Evolutionary conservation across 2,113 vertebrate species (phyloP).

Genomic region (Otus sunia): DNA sequence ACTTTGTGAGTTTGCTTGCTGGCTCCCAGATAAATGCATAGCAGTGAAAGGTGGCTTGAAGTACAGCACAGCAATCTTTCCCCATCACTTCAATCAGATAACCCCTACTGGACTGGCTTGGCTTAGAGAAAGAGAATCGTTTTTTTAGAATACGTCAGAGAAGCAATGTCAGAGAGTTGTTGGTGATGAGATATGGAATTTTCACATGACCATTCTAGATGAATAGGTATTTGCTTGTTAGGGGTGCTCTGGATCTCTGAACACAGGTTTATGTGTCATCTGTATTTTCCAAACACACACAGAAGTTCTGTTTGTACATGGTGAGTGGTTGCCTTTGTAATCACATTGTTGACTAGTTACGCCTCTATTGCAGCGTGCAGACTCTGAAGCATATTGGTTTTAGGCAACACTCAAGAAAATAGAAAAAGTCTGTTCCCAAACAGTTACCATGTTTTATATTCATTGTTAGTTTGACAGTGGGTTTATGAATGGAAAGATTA

Average conservation of each 20-base stretch:
- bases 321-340: background rate
- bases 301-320: background rate
- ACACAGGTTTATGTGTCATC: background rate
- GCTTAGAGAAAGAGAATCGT: background rate
- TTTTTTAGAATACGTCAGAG: background rate
- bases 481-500: background rate
- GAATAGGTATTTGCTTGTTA: background rate
- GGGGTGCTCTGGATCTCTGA: background rate
- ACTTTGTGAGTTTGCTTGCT: background rate
- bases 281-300: background rate
- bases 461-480: background rate
- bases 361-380: background rate
- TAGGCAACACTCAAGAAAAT: background rate
- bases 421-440: background rate
- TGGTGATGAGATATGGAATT: background rate
- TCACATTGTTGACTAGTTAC: background rate
- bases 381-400: background rate
- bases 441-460: background rate
- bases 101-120: background rate
- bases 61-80: background rate
- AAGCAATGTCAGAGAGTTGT: background rate
- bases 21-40: background rate
- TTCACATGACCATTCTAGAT: fast-evolving
- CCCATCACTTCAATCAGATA: background rate
- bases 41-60: background rate